Conservation (phyloP, 2,888 invertebrate genomes). For the Drosophila meridionalis region DNA sequence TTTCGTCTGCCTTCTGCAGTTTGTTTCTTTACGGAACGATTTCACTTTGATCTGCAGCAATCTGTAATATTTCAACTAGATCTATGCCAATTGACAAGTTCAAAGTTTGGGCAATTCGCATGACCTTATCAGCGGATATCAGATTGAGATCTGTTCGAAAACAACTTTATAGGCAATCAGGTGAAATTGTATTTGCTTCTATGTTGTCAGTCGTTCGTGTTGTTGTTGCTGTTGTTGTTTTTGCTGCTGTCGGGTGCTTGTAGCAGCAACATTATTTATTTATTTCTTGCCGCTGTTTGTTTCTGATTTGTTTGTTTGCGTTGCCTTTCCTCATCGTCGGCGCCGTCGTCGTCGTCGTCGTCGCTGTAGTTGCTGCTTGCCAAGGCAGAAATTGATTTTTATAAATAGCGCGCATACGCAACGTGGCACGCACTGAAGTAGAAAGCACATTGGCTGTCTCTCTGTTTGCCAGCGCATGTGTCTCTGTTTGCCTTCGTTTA, state of each 20-base stretch:
- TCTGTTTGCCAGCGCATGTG: slow-evolving; percentile 18
- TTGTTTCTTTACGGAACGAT: background rate
- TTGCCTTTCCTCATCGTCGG: slow-evolving; percentile 28
- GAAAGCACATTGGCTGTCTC: slow-evolving; percentile 50
- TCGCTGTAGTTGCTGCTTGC: slow-evolving; percentile 46
- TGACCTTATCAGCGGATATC: slow-evolving; percentile 29
- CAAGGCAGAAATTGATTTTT: slow-evolving; percentile 78
- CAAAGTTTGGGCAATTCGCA: slow-evolving; percentile 22
- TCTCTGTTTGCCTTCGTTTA: slow-evolving; percentile 33
- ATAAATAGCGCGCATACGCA: slow-evolving; percentile 79
- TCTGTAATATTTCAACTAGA: background rate
- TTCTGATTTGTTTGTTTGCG: slow-evolving; percentile 63
- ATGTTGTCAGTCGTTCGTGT: background rate
- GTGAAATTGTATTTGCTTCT: slow-evolving; percentile 29
- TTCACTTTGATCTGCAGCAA: background rate
- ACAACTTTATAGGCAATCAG: slow-evolving; percentile 23
- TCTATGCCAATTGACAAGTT: slow-evolving; percentile 19
- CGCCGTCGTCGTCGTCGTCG: background rate
- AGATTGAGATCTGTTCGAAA: slow-evolving; percentile 12
- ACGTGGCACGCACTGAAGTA: slow-evolving; percentile 77
- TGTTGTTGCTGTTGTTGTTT: slow-evolving; percentile 13
- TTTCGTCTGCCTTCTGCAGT: too few relatives aligned
- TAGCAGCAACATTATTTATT: slow-evolving; percentile 64
- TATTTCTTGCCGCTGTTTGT: slow-evolving; percentile 60
- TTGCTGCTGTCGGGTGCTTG: slow-evolving; percentile 37